phyloP scores from a whole-genome alignment of 1,140 invertebrate genomes.

The Drosophila trapezifrons region DNA sequence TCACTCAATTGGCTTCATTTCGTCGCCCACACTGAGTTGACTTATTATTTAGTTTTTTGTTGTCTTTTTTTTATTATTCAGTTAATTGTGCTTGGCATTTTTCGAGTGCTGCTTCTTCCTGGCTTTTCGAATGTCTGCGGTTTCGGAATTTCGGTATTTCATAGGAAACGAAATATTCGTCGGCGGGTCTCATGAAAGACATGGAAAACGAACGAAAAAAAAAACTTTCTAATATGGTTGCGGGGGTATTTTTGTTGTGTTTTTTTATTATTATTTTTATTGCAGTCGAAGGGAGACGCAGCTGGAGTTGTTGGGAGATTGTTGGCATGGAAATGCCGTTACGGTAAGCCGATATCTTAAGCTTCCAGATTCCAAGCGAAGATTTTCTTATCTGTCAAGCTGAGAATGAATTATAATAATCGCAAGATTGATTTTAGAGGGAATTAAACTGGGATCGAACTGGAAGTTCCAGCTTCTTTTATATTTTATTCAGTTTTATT shows the following conservation, averaged over 20 bases:
- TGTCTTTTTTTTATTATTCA: conserved; percentile 10
- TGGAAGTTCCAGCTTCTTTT: background rate
- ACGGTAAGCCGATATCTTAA: background rate
- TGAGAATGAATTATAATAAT: background rate
- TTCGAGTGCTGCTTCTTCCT: conserved; percentile 24
- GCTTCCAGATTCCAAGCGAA: background rate
- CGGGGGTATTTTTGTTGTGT: conserved; percentile 9
- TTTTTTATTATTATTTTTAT: conserved; percentile 16
- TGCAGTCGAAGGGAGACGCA: conserved; percentile 24
- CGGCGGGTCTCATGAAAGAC: conserved; percentile 16
- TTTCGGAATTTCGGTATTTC: conserved; percentile 34
- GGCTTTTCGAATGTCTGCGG: conserved; percentile 15
- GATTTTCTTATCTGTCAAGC: background rate
- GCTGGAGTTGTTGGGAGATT: conserved; percentile 5
- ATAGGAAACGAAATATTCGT: conserved; percentile 33
- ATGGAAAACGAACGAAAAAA: conserved; percentile 17
- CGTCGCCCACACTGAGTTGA: conserved; percentile 33
- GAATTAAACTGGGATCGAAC: background rate
- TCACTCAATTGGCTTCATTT: conserved; percentile 58
- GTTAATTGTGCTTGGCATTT: conserved; percentile 44
- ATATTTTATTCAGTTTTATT: background rate
- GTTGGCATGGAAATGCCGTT: conserved; percentile 7
- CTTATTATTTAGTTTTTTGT: conserved; percentile 16
- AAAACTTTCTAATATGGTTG: conserved; percentile 44
- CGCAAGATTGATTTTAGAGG: background rate